A percentile compares a stretch with the other conserved stretches of the same genome.
Evolutionary conservation across 2,797 vertebrate species (phyloP).

Genomic region (Characodon lateralis): DNA sequence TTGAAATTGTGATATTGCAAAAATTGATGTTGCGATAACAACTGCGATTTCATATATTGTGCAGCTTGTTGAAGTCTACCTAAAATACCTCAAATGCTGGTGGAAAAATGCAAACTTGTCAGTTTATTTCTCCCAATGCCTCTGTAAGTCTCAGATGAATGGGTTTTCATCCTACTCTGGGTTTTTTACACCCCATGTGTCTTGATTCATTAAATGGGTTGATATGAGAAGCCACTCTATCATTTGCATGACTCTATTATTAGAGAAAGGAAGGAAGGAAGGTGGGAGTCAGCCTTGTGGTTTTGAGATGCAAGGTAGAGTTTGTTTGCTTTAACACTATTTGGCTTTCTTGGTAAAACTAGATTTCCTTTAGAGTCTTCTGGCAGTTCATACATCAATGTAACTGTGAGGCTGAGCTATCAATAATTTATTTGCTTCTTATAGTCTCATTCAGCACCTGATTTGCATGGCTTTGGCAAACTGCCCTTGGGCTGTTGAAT

Average conservation of each 20-base stretch:
- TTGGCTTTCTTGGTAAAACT: constrained; percentile 17
- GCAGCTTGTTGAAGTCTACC: neutral
- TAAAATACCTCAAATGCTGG: neutral
- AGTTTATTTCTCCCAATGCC: neutral
- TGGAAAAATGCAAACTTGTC: neutral
- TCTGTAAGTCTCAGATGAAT: constrained; percentile 4
- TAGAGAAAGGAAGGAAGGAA: constrained; percentile 3
- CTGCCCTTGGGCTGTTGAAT: constrained; percentile 58
- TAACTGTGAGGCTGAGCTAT: constrained; percentile 31
- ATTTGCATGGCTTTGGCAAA: constrained; percentile 60
- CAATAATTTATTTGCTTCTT: constrained; percentile 51
- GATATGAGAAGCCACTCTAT: constrained; percentile 17
- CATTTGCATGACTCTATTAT: constrained; percentile 16
- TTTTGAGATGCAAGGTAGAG: constrained; percentile 5
- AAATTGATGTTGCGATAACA: neutral
- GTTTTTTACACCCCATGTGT: constrained; percentile 9
- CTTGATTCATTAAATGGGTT: neutral
- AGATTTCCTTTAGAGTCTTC: constrained; percentile 6
- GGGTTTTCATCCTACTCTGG: neutral
- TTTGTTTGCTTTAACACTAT: constrained; percentile 10
- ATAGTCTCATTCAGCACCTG: constrained; percentile 38
- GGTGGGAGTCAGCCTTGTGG: constrained; percentile 11
- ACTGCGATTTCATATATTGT: neutral
- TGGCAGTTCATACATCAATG: neutral
- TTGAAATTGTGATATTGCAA: neutral